Conservation (phyloP, 2,888 invertebrate species). For the Hyles lineata region DNA sequence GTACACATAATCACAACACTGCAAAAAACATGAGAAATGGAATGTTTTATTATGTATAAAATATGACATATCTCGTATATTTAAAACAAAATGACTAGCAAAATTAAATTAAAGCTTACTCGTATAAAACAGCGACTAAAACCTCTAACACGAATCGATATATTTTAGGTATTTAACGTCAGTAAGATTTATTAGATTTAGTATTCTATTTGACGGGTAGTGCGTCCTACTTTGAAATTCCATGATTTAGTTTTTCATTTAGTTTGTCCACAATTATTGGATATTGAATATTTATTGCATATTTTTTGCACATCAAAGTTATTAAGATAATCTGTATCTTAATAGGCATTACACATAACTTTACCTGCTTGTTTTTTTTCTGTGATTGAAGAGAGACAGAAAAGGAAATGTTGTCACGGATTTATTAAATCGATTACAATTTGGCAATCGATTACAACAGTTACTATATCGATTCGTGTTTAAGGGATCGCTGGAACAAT, state of each 20-base stretch:
- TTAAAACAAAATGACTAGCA: slow-evolving; percentile 7
- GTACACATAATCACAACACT: slow-evolving; percentile 68
- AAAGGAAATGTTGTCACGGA: too few species aligned
- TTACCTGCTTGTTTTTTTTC: too few species aligned
- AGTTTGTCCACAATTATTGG: too few species aligned
- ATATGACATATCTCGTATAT: not conserved
- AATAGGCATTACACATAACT: not conserved
- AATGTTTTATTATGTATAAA: slow-evolving; percentile 2
- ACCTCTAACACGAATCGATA: not conserved
- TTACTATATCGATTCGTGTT: too few species aligned
- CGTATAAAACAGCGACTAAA: not conserved
- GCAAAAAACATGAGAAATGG: slow-evolving; percentile 47
- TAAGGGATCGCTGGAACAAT: not conserved
- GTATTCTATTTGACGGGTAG: too few species aligned
- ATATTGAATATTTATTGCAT: not conserved
- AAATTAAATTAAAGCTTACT: not conserved
- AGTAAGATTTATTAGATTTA: not conserved
- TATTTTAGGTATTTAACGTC: not conserved
- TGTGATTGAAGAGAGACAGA: too few species aligned
- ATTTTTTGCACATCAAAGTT: not conserved
- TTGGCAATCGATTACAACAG: too few species aligned
- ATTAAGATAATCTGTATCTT: not conserved
- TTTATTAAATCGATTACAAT: too few species aligned
- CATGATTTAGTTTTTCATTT: too few species aligned
- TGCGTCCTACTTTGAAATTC: too few species aligned